phyloP scores from a whole-genome alignment of 2,113 vertebrate genomes.

The Pluvianellus socialis region DNA sequence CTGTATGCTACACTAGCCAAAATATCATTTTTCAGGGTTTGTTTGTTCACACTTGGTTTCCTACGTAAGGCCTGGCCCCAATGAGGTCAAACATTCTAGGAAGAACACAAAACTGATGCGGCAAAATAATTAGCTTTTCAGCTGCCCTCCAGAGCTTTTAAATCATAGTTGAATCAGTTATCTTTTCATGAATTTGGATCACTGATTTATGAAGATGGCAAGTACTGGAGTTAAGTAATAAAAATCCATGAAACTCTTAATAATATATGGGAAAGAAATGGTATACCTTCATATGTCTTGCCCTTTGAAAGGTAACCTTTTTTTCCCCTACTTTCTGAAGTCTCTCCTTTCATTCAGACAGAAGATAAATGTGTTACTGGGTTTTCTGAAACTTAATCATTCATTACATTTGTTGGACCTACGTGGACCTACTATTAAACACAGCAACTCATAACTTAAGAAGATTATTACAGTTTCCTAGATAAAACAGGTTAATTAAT shows the following conservation, averaged over 20 bases:
- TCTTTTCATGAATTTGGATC: not conserved
- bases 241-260: not conserved
- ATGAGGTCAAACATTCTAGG: not conserved
- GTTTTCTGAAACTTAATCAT: not conserved
- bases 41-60: not conserved
- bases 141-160: not conserved
- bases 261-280: not conserved
- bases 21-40: not conserved
- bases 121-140: not conserved
- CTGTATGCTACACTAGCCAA: too few relatives aligned
- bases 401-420: not conserved
- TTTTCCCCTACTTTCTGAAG: not conserved
- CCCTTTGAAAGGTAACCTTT: not conserved
- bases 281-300: not conserved
- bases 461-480: not conserved
- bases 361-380: not conserved
- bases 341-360: not conserved
- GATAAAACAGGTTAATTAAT: not conserved
- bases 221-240: not conserved
- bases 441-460: not conserved
- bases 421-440: not conserved
- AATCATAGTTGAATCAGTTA: not conserved
- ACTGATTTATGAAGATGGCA: not conserved
- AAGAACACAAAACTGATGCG: not conserved
- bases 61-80: not conserved